These are phyloP conservation scores for Sminthopsis crassicaudata DNA, from an alignment of 2,113 vertebrate species.

Conservation along the genomic window DNA sequence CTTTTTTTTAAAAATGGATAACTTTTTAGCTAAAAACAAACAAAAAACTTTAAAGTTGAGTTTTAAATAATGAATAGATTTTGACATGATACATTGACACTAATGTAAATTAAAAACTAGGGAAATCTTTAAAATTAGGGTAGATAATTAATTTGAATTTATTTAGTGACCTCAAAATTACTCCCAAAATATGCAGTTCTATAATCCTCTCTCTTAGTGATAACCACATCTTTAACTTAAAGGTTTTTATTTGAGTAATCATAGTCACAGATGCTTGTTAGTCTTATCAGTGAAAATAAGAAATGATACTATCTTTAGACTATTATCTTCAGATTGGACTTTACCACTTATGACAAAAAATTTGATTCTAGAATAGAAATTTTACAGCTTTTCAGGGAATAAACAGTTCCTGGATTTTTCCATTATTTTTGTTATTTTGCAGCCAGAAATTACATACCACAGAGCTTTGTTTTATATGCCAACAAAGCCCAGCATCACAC, in stretches of 20 bases:
- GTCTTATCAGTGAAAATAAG: slow-evolving; percentile 1
- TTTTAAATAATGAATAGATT: not conserved
- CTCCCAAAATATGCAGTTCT: slow-evolving; percentile 26
- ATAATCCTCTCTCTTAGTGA: not conserved
- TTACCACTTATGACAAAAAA: not conserved
- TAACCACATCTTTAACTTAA: not conserved
- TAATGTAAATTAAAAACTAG: not conserved
- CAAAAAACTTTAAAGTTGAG: not conserved
- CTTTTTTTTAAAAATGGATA: not conserved
- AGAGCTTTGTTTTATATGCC: slow-evolving; percentile 32
- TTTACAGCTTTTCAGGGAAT: not conserved
- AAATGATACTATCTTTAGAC: slow-evolving; percentile 3
- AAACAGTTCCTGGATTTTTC: not conserved
- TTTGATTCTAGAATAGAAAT: slow-evolving; percentile 24
- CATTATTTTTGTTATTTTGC: slow-evolving; percentile 1
- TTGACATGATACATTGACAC: not conserved
- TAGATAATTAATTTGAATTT: not conserved
- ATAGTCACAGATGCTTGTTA: not conserved
- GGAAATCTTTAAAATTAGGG: slow-evolving; percentile 1
- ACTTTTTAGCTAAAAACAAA: not conserved
- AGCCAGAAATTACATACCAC: slow-evolving; percentile 4
- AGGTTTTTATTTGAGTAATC: slow-evolving; percentile 27
- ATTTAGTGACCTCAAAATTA: not conserved
- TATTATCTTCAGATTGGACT: slow-evolving; percentile 9
- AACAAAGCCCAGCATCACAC: slow-evolving; percentile 1